A percentile compares a stretch with the other conserved stretches of the same genome.
Conservation (phyloP, 2,797 vertebrate genomes). For the Danio tinwini region DNA sequence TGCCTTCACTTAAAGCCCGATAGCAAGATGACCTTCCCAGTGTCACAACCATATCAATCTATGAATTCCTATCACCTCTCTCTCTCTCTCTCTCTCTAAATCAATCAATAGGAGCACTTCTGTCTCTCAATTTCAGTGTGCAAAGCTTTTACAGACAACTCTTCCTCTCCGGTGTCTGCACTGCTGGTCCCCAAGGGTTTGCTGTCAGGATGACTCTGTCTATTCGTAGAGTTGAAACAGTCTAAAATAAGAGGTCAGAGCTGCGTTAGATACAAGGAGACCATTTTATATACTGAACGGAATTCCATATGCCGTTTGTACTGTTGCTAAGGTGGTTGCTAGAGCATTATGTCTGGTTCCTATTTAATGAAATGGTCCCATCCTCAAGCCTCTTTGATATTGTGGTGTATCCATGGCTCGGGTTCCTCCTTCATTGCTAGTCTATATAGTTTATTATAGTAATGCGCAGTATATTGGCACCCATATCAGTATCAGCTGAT, state of each 20-base stretch:
- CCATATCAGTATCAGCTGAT: too few relatives aligned
- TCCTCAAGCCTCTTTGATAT: neutral
- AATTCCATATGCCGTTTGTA: neutral
- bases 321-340: neutral
- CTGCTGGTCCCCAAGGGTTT: neutral
- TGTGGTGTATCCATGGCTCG: neutral
- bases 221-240: neutral
- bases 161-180: constrained; percentile 8
- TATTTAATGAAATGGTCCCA: neutral
- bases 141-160: constrained; percentile 26
- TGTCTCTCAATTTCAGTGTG: constrained; percentile 25
- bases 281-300: neutral
- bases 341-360: neutral
- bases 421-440: neutral
- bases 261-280: constrained; percentile 12
- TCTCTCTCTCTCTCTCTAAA: constrained; percentile 16
- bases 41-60: constrained; percentile 44
- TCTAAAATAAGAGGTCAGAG: constrained; percentile 29
- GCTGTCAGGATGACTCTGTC: constrained; percentile 38
- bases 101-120: constrained; percentile 17
- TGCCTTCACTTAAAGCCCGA: constrained; percentile 62
- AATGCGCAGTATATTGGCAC: too few relatives aligned
- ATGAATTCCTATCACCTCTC: constrained; percentile 34
- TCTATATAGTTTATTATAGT: neutral
- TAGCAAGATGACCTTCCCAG: constrained; percentile 58